Conservation (phyloP, 2,113 vertebrate genomes). For the Bufo gargarizans region DNA sequence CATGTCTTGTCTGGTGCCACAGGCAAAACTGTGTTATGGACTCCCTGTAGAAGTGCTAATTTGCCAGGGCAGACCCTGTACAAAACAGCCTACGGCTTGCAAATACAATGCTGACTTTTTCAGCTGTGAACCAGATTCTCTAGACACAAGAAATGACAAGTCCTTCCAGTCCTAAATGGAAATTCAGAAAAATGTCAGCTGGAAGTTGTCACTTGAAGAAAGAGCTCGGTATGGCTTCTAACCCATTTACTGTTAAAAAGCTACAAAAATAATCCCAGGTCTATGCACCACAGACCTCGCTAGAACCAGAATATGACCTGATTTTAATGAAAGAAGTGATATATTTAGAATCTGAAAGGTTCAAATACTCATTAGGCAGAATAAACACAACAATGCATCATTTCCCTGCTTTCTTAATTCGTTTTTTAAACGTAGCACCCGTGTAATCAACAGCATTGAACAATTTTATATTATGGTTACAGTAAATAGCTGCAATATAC, state of each 20-base stretch:
- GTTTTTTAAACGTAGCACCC: not conserved
- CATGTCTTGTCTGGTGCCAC: constrained; percentile 54
- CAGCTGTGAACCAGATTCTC: constrained; percentile 53
- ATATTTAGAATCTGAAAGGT: not conserved
- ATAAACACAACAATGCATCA: not conserved
- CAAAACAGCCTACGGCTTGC: constrained; percentile 54
- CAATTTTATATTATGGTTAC: not conserved
- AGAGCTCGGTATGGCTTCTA: not conserved
- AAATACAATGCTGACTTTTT: constrained; percentile 58
- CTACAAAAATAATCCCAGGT: not conserved
- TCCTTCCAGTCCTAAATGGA: constrained; percentile 51
- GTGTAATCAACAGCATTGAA: not conserved
- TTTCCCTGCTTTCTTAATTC: not conserved
- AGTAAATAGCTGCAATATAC: not conserved
- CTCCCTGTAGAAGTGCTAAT: constrained; percentile 58
- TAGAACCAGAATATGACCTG: not conserved
- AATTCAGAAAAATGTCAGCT: constrained; percentile 55
- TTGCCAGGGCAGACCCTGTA: constrained; percentile 48
- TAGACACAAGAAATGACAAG: constrained; percentile 54
- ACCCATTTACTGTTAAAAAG: constrained; percentile 18
- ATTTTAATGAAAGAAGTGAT: not conserved
- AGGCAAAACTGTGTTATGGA: constrained; percentile 54
- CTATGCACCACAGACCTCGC: not conserved
- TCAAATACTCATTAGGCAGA: not conserved
- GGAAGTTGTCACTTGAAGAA: constrained; percentile 54